Conservation (phyloP, 2,113 vertebrate species). For the Apteryx mantelli region DNA sequence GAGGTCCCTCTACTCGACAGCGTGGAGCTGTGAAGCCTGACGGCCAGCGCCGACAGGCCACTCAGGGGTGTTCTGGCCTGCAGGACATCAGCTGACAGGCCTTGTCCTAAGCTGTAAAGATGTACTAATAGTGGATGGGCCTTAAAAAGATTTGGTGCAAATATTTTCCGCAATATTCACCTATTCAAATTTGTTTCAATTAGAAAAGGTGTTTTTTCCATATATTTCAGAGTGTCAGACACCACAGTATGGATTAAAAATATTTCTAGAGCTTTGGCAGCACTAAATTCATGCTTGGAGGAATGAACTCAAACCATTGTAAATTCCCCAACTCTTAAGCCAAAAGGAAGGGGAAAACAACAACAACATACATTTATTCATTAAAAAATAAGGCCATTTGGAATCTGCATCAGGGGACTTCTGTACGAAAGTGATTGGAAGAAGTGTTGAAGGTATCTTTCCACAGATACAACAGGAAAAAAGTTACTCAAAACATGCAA, state of each 20-base stretch:
- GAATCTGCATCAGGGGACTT: neutral
- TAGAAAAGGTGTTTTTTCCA: neutral
- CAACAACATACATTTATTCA: neutral
- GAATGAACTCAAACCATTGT: conserved; percentile 2
- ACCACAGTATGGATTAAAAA: neutral
- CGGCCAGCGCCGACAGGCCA: neutral
- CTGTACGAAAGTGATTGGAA: neutral
- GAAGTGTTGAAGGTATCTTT: neutral
- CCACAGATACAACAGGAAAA: neutral
- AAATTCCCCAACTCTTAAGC: neutral
- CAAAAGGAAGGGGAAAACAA: neutral
- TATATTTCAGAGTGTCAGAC: neutral
- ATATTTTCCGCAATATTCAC: neutral
- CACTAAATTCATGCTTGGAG: neutral
- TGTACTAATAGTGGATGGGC: neutral
- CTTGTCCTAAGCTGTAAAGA: neutral
- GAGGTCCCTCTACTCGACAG: neutral
- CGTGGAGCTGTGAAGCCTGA: neutral
- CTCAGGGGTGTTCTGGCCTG: neutral
- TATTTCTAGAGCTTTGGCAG: neutral
- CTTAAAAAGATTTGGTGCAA: neutral
- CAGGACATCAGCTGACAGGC: neutral
- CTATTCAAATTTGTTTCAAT: neutral
- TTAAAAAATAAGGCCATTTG: conserved; percentile 22
- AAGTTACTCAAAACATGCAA: neutral